phyloP scores from a whole-genome alignment of 2,797 vertebrate species.

The Typhlichthys subterraneus region DNA sequence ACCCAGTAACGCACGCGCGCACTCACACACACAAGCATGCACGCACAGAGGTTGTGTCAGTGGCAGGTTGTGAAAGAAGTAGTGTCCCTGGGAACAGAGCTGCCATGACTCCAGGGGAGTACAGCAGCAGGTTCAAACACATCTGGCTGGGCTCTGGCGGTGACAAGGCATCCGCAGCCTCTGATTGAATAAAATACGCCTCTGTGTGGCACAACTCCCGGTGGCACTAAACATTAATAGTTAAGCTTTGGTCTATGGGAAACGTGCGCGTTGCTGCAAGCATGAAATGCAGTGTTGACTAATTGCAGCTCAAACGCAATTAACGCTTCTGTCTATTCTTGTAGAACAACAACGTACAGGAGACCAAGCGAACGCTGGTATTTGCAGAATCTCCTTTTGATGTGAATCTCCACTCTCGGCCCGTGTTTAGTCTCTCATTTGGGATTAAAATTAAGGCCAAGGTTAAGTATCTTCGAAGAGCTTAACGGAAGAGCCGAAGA shows the following conservation, averaged over 20 bases:
- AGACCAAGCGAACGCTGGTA: conserved; percentile 30
- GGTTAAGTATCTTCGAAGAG: conserved; percentile 23
- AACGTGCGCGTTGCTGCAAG: conserved; percentile 19
- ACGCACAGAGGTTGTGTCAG: conserved; percentile 9
- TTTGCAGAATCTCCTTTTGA: conserved; percentile 52
- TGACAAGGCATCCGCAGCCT: conserved; percentile 22
- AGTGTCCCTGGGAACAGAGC: conserved; percentile 46
- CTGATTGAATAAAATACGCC: conserved; percentile 40
- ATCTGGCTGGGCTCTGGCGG: conserved; percentile 36
- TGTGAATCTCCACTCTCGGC: conserved; percentile 57
- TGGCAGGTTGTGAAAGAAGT: conserved; percentile 54
- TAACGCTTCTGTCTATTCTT: conserved; percentile 51
- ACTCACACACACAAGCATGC: conserved; percentile 29
- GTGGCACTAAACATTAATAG: conserved; percentile 25
- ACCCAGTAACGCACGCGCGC: conserved; percentile 33
- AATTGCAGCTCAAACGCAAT: conserved; percentile 65
- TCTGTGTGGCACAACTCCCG: conserved; percentile 16
- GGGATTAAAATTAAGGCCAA: conserved; percentile 18
- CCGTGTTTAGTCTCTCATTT: conserved; percentile 56
- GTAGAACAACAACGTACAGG: conserved; percentile 41
- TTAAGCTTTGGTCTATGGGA: conserved; percentile 15
- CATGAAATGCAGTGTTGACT: conserved; percentile 51
- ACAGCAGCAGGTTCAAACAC: conserved; percentile 43
- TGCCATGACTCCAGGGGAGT: conserved; percentile 39
- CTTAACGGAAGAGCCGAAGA: conserved; percentile 16